These are phyloP conservation scores for Andrena minutula DNA, from an alignment of 2,888 invertebrate genomes.

Conservation along the genomic window DNA sequence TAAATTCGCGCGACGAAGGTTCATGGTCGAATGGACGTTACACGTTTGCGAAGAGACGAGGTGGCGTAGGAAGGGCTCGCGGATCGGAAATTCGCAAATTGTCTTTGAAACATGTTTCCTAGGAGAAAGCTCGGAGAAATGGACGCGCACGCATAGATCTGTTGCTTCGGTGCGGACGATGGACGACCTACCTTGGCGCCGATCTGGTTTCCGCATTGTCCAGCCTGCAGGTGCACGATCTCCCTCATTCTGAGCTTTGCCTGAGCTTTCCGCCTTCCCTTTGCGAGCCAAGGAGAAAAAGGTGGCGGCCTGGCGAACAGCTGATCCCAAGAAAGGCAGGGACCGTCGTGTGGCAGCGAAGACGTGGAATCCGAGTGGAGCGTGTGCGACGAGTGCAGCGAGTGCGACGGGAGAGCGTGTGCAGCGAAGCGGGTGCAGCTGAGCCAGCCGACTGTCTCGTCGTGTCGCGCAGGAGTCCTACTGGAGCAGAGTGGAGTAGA, in stretches of 20 bases:
- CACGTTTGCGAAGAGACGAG: too few species aligned
- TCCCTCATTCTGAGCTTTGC: constrained; percentile 85
- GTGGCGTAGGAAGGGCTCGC: too few species aligned
- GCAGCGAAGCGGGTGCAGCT: constrained; percentile 57
- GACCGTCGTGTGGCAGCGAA: constrained; percentile 1
- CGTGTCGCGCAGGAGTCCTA: constrained; percentile 52
- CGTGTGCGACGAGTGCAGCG: constrained; percentile 25
- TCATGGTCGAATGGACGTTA: too few species aligned
- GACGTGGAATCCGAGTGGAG: constrained; percentile 30
- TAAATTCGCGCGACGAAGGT: neutral
- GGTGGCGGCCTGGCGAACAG: constrained; percentile 30
- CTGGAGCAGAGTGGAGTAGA: constrained; percentile 8
- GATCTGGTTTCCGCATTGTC: constrained; percentile 89
- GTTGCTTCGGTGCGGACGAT: neutral
- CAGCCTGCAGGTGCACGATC: constrained; percentile 88
- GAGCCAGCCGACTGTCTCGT: constrained; percentile 37
- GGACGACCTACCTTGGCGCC: constrained; percentile 86
- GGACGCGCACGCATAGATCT: neutral
- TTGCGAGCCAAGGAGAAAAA: neutral
- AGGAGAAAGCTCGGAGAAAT: neutral
- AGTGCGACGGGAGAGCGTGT: constrained; percentile 30
- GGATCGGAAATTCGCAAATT: too few species aligned
- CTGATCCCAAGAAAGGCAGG: constrained; percentile 43
- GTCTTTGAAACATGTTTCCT: too few species aligned
- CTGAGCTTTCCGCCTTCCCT: neutral